Evolutionary conservation across 2,797 vertebrate species (phyloP).

Genomic region (Bufotes viridis): DNA sequence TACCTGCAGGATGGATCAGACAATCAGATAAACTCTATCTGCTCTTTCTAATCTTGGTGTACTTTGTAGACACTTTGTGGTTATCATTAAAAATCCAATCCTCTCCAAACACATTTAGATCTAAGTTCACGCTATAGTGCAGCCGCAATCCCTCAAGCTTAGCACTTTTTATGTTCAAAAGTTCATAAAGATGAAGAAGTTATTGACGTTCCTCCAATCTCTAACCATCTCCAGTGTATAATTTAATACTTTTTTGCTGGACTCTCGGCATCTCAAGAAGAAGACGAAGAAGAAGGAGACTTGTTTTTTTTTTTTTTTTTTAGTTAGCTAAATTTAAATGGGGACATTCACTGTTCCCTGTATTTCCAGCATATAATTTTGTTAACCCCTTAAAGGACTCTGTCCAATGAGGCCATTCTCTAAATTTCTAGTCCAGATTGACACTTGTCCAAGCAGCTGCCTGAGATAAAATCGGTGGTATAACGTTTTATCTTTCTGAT

Average conservation of each 20-base stretch:
- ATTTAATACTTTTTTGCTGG: constrained; percentile 33
- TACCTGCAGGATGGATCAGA: not conserved
- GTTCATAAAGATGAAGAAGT: constrained; percentile 57
- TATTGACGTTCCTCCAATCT: constrained; percentile 58
- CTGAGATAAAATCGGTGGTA: not conserved
- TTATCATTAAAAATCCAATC: constrained; percentile 40
- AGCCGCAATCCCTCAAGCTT: constrained; percentile 31
- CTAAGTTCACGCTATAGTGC: constrained; percentile 2
- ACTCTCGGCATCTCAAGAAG: constrained; percentile 11
- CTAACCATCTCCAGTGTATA: constrained; percentile 28
- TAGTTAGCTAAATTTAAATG: not conserved
- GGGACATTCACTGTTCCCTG: not conserved
- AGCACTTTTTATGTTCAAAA: constrained; percentile 50
- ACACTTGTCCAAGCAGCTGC: not conserved
- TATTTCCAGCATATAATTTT: not conserved
- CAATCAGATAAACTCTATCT: constrained; percentile 27
- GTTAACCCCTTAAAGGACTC: not conserved
- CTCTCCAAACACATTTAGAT: constrained; percentile 25
- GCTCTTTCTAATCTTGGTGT: constrained; percentile 13
- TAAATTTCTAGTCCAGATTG: not conserved
- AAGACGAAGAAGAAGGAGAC: not conserved
- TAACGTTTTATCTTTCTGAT: not conserved
- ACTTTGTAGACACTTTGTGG: constrained; percentile 16
- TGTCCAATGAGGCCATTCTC: not conserved
- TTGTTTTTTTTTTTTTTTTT: not conserved